Conservation (phyloP, 1,140 invertebrate species). For the Cydia pomonella region DNA sequence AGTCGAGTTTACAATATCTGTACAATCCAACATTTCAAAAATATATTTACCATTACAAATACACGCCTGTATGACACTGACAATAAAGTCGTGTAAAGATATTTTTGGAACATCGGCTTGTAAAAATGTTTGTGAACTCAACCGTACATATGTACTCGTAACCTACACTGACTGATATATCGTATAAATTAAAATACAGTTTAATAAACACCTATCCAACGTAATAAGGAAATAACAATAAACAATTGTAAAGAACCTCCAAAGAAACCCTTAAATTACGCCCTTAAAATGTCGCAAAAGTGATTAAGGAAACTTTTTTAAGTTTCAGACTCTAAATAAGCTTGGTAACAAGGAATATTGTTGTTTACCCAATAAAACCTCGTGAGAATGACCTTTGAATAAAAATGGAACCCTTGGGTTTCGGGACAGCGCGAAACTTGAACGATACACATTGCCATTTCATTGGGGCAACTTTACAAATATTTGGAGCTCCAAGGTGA, state of each 20-base stretch:
- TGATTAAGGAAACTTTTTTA: conserved; percentile 1
- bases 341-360: conserved; percentile 18
- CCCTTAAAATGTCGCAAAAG: conserved; percentile 17
- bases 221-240: background rate
- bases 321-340: conserved; percentile 7
- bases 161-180: background rate
- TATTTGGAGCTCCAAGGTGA: background rate
- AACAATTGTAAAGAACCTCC: background rate
- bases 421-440: conserved; percentile 6
- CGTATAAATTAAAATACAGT: background rate
- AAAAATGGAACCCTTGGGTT: conserved; percentile 25
- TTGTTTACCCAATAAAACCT: conserved; percentile 30
- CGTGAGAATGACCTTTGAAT: conserved; percentile 25
- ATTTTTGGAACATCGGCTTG: too few species aligned
- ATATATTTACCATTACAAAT: too few species aligned
- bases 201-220: background rate
- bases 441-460: background rate
- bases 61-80: too few species aligned
- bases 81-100: too few species aligned
- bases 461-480: background rate
- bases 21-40: too few species aligned
- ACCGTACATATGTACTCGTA: too few species aligned
- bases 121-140: too few species aligned
- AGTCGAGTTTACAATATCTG: too few species aligned
- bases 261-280: conserved; percentile 6